Conservation (phyloP, 64 coral and sea anemone species). For the Trachythela sp. region DNA sequence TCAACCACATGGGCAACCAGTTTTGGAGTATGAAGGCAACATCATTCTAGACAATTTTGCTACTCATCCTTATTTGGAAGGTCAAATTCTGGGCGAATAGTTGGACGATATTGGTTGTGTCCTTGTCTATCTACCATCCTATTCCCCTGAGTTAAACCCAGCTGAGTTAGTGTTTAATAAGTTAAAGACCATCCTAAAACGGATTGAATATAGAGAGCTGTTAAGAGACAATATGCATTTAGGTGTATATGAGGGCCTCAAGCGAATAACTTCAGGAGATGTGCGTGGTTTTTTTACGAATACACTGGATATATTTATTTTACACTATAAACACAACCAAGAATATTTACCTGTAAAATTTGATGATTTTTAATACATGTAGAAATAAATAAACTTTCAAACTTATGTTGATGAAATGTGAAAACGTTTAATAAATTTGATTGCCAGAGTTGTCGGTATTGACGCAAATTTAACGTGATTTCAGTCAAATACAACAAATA, state of each 20-base stretch:
- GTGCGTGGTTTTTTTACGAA: neutral
- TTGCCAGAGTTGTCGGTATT: too few species aligned
- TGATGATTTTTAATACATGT: neutral
- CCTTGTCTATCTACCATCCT: conserved; percentile 25
- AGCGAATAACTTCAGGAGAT: neutral
- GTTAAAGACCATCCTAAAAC: neutral
- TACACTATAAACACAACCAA: neutral
- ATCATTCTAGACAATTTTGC: neutral
- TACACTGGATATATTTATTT: neutral
- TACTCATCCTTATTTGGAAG: neutral
- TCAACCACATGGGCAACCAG: neutral
- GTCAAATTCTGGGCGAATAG: neutral
- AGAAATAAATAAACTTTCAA: too few species aligned
- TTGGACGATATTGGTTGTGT: conserved; percentile 14
- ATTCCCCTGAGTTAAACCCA: conserved; percentile 2
- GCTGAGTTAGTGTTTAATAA: neutral
- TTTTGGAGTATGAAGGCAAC: neutral
- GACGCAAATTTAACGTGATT: too few species aligned
- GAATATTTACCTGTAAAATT: neutral
- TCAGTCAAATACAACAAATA: too few species aligned
- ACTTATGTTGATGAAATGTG: too few species aligned
- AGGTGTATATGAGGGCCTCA: neutral
- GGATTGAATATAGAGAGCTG: neutral
- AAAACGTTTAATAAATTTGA: too few species aligned
- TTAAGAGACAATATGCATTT: neutral